Evolutionary conservation across 2,888 invertebrate species (phyloP).

Genomic region (Pandemis corylana): DNA sequence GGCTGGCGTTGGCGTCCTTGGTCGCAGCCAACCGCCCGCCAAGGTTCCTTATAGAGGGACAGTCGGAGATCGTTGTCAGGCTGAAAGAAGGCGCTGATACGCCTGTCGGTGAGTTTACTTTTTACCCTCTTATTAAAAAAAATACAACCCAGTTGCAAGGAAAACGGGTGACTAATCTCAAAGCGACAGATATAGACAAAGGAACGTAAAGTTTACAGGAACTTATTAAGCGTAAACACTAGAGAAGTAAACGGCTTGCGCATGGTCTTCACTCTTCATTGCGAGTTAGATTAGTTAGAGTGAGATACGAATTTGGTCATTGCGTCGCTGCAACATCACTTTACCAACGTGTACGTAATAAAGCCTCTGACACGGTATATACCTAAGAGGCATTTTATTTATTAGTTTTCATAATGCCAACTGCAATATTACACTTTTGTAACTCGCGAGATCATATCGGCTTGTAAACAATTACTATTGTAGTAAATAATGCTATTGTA

Average conservation of each 20-base stretch:
- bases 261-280: no score
- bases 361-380: not conserved
- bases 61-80: constrained; percentile 95
- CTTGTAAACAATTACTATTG: constrained; percentile 14
- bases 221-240: no score
- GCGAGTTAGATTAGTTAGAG: no score
- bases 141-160: no score
- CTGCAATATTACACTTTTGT: not conserved
- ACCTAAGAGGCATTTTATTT: not conserved
- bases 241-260: no score
- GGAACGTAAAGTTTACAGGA: no score
- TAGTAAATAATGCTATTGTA: constrained; percentile 12
- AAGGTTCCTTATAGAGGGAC: constrained; percentile 94
- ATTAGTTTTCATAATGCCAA: not conserved
- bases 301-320: no score
- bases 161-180: no score
- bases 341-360: not conserved
- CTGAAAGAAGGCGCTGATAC: constrained; percentile 95
- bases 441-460: constrained; percentile 4
- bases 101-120: constrained; percentile 88
- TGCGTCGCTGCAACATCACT: not conserved
- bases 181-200: no score
- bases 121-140: not conserved
- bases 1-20: constrained; percentile 52
- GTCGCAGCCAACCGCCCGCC: constrained; percentile 90